Base-by-base conservation (phyloP, 2,888 invertebrate genomes). In the Synergus laeviventris region DNA sequence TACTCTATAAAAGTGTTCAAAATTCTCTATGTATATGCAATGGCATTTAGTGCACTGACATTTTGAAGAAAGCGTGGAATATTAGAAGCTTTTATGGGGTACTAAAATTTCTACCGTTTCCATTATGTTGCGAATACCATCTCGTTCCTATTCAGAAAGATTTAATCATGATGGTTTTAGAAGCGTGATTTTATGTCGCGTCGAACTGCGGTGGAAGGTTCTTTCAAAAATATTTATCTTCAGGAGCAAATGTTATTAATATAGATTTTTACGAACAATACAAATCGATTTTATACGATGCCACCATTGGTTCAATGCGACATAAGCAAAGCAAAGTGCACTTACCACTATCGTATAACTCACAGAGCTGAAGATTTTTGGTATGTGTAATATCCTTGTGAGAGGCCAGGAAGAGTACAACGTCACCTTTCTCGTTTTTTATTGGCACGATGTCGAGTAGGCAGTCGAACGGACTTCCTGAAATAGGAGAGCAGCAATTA, bases 371-470 rank as follows among this genome's bases (percentile, higher is more conserved):
- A 79, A 86, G 85, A 76, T 86, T 84, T 92, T 97, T 97, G 85
- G 96, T 96, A 91, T 96, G 95, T 79, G 98, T 97, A 91, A 98
- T 97, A 92, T 98, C 98, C 93, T 98, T 98, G 93, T 98, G 98
- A 31, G 98, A 98, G 81, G 98, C 98, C 91, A 98, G 94, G 91
- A 97, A 98, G 87, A 98, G 93, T 42, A 98, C 98, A 89, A 98
- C 98, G 93, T 98, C 98, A 81, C 98, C 94, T 92, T 98, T 98
- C 91, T 98, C 98, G 94, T 98, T 98, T 93, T 98, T 98, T 92
- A 98, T 98, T 89, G 98, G 98, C 81, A 98, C 98, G 91, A 98
- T 97, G 92, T 98, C 98, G 92, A 98, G 94, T 86, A 98, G 94
- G 92, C 98, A 98, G 96, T 98, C 97, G 92, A 98, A 98, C 75